Conservation (phyloP, 2,797 vertebrate genomes). For the Oreortyx pictus region DNA sequence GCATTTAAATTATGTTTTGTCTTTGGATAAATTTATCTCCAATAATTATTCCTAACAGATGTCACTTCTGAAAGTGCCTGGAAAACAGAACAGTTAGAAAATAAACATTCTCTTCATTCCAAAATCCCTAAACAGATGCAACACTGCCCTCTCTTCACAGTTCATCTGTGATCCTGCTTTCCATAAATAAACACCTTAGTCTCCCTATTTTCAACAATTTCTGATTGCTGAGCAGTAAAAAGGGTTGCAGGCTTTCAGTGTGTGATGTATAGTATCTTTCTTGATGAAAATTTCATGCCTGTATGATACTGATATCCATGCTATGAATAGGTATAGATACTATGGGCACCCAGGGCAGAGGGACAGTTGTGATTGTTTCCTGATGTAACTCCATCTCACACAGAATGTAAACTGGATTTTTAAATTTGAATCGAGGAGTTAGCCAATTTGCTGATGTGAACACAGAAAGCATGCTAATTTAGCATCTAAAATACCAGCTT, state of each 20-base stretch:
- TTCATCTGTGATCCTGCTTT: neutral
- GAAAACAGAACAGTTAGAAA: neutral
- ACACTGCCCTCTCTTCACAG: neutral
- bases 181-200: neutral
- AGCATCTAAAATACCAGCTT: neutral
- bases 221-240: neutral
- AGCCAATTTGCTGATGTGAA: neutral
- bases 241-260: neutral
- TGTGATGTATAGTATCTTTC: neutral
- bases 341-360: neutral
- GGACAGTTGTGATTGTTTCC: neutral
- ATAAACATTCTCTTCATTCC: neutral
- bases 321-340: too few relatives aligned
- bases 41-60: neutral
- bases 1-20: neutral
- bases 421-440: neutral
- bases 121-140: neutral
- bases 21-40: neutral
- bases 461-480: neutral
- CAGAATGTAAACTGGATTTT: neutral
- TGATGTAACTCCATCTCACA: neutral
- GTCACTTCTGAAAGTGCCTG: rapidly evolving
- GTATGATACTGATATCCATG: too few relatives aligned
- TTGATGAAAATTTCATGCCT: neutral
- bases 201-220: neutral